phyloP scores from a whole-genome alignment of 2,797 vertebrate species.

The Tarsius wallacei region DNA sequence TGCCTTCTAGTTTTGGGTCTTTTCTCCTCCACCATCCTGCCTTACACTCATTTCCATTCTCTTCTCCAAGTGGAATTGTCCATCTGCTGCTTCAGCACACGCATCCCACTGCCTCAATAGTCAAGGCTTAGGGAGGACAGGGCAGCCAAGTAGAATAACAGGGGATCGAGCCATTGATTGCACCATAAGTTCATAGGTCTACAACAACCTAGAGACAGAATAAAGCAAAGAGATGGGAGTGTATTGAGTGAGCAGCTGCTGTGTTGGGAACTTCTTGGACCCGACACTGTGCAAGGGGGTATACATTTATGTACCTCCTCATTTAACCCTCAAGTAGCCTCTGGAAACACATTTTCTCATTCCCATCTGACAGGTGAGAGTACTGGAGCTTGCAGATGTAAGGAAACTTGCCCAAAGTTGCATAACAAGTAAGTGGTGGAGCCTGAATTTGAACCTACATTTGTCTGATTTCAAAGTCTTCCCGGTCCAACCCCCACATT shows the following conservation, averaged over 20 bases:
- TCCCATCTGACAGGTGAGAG: neutral
- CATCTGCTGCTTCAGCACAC: neutral
- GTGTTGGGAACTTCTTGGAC: neutral
- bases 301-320: neutral
- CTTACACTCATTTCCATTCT: neutral
- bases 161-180: neutral
- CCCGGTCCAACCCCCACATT: neutral
- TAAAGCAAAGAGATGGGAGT: neutral
- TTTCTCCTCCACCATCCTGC: neutral
- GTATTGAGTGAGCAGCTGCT: neutral
- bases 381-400: neutral
- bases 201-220: neutral
- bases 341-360: conserved; percentile 16
- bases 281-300: too few species aligned
- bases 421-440: neutral
- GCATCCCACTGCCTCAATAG: neutral
- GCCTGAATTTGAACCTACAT: neutral
- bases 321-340: neutral
- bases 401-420: neutral
- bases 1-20: neutral
- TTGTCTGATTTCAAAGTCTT: conserved; percentile 5
- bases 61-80: neutral
- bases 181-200: neutral
- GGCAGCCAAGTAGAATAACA: neutral
- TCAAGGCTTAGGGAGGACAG: neutral